Evolutionary conservation across 2,888 invertebrate species (phyloP).

Genomic region (Thereva nobilitata): DNA sequence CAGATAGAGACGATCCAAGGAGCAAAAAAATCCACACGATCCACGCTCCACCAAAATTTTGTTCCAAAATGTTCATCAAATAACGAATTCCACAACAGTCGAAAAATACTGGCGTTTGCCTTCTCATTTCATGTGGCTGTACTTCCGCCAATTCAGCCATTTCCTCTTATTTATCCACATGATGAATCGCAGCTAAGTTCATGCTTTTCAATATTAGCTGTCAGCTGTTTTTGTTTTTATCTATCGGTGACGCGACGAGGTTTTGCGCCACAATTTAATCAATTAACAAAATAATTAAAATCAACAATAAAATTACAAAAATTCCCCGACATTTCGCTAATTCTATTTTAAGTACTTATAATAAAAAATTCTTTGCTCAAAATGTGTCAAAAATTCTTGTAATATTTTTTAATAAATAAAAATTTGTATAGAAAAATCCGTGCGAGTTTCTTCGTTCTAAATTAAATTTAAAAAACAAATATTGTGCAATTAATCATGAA

Average conservation of each 20-base stretch:
- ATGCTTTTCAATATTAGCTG: slow-evolving; percentile 15
- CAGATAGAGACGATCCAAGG: too few species aligned
- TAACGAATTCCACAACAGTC: too few species aligned
- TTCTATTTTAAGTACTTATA: too few species aligned
- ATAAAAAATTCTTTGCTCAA: too few species aligned
- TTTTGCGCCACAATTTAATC: slow-evolving; percentile 14
- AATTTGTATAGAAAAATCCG: too few species aligned
- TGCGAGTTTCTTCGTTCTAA: neutral
- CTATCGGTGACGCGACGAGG: slow-evolving; percentile 3
- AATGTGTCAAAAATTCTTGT: too few species aligned
- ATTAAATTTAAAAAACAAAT: neutral
- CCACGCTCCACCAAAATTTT: too few species aligned
- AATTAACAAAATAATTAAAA: neutral
- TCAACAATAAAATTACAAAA: neutral
- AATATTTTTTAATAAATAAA: too few species aligned
- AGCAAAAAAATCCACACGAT: too few species aligned
- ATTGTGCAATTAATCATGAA: slow-evolving; percentile 58
- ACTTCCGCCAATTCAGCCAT: neutral
- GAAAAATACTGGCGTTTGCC: too few species aligned
- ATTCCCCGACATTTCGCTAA: neutral
- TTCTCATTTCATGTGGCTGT: neutral
- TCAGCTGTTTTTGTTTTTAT: slow-evolving; percentile 34
- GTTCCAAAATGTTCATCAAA: too few species aligned
- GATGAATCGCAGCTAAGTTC: neutral
- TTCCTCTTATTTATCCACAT: neutral